These are phyloP conservation scores for Neopelma chrysocephalum DNA, from an alignment of 2,797 vertebrate genomes.

Conservation along the genomic window DNA sequence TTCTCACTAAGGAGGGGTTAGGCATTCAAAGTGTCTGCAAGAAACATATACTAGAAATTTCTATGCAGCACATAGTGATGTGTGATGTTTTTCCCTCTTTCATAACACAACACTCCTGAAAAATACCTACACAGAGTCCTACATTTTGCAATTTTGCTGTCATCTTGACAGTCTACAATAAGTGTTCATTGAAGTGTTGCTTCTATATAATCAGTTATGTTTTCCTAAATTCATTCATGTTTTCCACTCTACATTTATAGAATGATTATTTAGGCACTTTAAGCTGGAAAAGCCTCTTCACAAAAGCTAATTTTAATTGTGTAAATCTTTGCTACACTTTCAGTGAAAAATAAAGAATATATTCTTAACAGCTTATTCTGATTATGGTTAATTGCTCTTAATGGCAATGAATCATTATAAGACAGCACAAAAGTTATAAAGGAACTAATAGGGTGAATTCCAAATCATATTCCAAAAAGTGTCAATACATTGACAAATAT, in stretches of 20 bases:
- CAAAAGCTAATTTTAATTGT: neutral
- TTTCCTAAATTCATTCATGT: neutral
- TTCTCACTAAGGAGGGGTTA: neutral
- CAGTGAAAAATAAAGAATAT: neutral
- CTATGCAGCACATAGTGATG: neutral
- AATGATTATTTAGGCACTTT: neutral
- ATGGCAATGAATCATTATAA: neutral
- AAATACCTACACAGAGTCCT: neutral
- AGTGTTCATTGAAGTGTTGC: neutral
- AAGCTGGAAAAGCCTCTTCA: neutral
- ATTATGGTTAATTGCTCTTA: neutral
- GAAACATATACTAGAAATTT: neutral
- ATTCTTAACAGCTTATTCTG: neutral
- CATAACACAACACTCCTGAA: neutral
- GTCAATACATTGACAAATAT: neutral
- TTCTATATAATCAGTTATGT: neutral
- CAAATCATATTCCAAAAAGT: neutral
- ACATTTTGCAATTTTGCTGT: neutral
- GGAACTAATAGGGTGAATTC: neutral
- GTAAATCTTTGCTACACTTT: neutral
- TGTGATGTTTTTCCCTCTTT: neutral
- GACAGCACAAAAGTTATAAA: neutral
- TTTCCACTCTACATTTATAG: neutral
- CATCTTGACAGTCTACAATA: neutral
- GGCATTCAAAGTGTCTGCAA: neutral